Conservation (phyloP, 1,140 invertebrate genomes). For the Bombus cullumanus region DNA sequence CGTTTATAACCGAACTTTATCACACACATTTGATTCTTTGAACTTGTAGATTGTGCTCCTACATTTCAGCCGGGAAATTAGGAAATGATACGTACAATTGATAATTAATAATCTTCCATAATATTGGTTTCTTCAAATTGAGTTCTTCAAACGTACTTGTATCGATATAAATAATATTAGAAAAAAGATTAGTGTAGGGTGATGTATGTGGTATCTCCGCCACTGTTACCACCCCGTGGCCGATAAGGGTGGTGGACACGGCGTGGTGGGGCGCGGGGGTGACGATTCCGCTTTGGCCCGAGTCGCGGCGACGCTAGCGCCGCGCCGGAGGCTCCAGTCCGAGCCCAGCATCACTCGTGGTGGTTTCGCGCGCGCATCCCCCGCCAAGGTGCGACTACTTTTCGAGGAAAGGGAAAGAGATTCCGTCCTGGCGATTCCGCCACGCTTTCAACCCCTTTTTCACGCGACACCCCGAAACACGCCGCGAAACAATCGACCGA, state of each 20-base stretch:
- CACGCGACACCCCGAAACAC: neutral
- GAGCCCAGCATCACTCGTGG: conserved; percentile 79
- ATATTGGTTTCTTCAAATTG: no score
- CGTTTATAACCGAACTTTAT: no score
- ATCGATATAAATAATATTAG: neutral
- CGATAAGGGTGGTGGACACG: conserved; percentile 56
- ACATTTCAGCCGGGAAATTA: no score
- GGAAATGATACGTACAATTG: no score
- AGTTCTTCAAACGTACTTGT: no score
- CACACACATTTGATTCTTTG: no score
- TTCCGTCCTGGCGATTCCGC: conserved; percentile 43
- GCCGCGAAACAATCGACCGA: neutral
- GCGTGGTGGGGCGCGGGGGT: conserved; percentile 51
- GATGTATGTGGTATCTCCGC: conserved; percentile 42
- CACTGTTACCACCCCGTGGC: conserved; percentile 61
- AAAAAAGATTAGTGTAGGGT: conserved; percentile 24
- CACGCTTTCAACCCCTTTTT: conserved; percentile 10
- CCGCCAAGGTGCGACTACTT: conserved; percentile 52
- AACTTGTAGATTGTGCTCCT: no score
- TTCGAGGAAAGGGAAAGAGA: conserved; percentile 47
- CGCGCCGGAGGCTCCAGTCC: conserved; percentile 77
- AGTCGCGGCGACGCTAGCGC: conserved; percentile 78
- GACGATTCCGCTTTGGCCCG: conserved; percentile 72
- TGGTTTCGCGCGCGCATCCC: conserved; percentile 76
- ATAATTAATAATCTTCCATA: no score